Evolutionary conservation across 2,113 vertebrate species (phyloP).

Genomic region (Aythya baeri): DNA sequence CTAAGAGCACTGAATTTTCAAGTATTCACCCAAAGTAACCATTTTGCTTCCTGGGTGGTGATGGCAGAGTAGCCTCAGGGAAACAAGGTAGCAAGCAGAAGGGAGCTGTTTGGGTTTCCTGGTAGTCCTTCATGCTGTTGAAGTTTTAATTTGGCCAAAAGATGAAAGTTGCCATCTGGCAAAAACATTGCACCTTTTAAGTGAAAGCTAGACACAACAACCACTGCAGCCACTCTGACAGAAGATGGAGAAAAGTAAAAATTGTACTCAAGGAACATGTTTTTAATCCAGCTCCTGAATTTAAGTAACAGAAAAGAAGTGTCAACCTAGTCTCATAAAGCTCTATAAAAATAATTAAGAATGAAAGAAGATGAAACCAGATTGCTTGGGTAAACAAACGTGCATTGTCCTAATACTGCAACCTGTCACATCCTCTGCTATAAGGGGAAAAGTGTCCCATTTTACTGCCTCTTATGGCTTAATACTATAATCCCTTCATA

Average conservation of each 20-base stretch:
- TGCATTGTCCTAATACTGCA: not conserved
- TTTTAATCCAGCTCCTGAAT: not conserved
- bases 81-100: not conserved
- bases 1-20: not conserved
- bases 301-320: not conserved
- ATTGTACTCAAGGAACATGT: not conserved
- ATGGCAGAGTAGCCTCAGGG: not conserved
- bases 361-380: not conserved
- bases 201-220: not conserved
- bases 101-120: not conserved
- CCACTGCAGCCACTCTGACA: not conserved
- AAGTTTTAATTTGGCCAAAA: not conserved
- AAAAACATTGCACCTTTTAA: not conserved
- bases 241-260: not conserved
- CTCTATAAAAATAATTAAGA: not conserved
- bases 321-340: not conserved
- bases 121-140: rapidly evolving
- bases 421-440: not conserved
- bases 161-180: not conserved
- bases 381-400: not conserved
- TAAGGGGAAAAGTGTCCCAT: not conserved
- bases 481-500: not conserved
- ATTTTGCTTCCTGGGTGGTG: rapidly evolving
- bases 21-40: not conserved
- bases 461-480: not conserved